Evolutionary conservation across 2,888 invertebrate genomes (phyloP).

Genomic region (Trichopria drosophilae): DNA sequence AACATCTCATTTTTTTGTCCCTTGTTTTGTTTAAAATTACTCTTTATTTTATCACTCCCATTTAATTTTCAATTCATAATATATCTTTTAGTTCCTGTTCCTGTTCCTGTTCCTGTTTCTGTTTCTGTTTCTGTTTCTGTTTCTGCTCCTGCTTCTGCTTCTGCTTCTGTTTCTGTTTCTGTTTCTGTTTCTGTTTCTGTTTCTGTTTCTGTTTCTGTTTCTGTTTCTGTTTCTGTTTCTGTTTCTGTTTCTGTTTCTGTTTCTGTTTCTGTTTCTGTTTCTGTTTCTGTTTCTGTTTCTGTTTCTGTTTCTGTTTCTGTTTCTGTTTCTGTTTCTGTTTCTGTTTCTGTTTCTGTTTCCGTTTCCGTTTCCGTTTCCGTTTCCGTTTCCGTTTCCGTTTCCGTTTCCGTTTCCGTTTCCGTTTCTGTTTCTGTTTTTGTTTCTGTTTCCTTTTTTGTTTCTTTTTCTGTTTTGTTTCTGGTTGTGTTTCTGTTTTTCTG

Average conservation of each 20-base stretch:
- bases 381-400: no score
- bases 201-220: not conserved
- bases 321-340: not conserved
- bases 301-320: not conserved
- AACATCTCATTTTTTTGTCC: no score
- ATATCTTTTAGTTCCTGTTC: not conserved
- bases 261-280: not conserved
- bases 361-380: not conserved
- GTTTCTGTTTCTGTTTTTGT: no score
- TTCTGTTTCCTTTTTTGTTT: not conserved
- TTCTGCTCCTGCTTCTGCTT: not conserved
- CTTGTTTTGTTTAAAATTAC: no score
- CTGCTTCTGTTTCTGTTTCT: slow-evolving; percentile 6
- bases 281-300: slow-evolving; percentile 7
- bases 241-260: not conserved
- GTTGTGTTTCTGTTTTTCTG: not conserved
- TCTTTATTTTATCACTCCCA: no score
- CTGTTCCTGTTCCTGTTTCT: not conserved
- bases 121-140: slow-evolving; percentile 5
- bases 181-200: slow-evolving; percentile 4
- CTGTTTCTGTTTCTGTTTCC: not conserved
- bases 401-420: no score
- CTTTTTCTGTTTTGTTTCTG: not conserved
- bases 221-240: not conserved
- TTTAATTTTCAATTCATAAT: no score